Evolutionary conservation across 2,113 vertebrate genomes (phyloP), one percentile per base, ranked within the genome.

Genomic region (Plecotus auritus): DNA sequence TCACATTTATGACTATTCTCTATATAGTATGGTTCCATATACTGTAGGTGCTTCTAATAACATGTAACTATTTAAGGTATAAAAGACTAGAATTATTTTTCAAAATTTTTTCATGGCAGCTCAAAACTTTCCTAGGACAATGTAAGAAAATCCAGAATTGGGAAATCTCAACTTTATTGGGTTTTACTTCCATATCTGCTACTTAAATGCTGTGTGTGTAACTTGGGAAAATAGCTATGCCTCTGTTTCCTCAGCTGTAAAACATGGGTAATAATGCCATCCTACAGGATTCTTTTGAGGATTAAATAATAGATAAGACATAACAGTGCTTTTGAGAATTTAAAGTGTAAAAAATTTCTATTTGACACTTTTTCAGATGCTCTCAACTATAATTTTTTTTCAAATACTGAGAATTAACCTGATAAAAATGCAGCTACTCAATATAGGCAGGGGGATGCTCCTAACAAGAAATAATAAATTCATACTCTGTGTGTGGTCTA

Each of bases 401-500:
- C 73, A 82, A 82, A 85, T 94, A 35, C 45, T 88, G 6, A 92
- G 51, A 94, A 81, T 20, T 64, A 42, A 85, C 14, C 47, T 92
- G 47, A 88, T 77, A 92, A 96, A 97, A 95, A 93, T 12, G 3
- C 30, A 88, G 95, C n/a, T 89, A 51, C 35, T 85, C 47, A 72
- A 96, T 40, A 77, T 82, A 92, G 61, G 73, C 56, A 90, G 69
- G n/a, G 10, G 28, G 45, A 81, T 88, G 40, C 40, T 86, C 35
- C 77, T 85, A 93, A 86, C 28, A 96, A 88, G 67, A 92, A 73
- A 80, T 10, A 92, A 86, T 93, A 76, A 94, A 93, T 40, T 98
- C 99, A 96, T 98, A 99, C 99, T 99, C 99, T 82, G 98, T 73
- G 85, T 99, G 99, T 0, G 98, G 98, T 56, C 99, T 99, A 90